Evolutionary conservation across 2,113 vertebrate genomes (phyloP).

Genomic region (Seriola rivoliana): DNA sequence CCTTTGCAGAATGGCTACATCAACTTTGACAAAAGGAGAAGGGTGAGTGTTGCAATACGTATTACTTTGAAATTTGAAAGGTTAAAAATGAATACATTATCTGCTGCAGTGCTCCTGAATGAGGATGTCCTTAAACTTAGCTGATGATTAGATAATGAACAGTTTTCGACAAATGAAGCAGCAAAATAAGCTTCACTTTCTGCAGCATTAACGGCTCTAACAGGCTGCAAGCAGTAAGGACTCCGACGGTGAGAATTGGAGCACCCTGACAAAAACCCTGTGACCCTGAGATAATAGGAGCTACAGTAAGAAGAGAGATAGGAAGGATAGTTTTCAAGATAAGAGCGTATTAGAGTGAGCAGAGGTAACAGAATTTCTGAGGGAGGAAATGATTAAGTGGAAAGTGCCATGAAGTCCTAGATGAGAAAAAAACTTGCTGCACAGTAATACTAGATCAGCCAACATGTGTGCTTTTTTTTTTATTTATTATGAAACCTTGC

Average conservation of each 20-base stretch:
- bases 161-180: background rate
- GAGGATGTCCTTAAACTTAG: background rate
- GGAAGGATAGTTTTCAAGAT: background rate
- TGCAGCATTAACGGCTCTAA: conserved; percentile 2
- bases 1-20: conserved; percentile 90
- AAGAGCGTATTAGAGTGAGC: conserved; percentile 24
- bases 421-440: background rate
- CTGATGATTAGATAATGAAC: background rate
- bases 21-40: conserved; percentile 94
- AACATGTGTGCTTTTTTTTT: background rate
- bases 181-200: conserved; percentile 6
- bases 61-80: background rate
- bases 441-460: background rate
- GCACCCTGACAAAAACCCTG: background rate
- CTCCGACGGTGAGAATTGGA: background rate
- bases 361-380: conserved; percentile 27
- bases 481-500: conserved; percentile 36
- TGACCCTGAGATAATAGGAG: conserved; percentile 3
- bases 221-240: background rate
- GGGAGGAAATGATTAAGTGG: conserved; percentile 36
- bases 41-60: conserved; percentile 79
- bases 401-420: conserved; percentile 12
- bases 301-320: background rate
- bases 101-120: background rate
- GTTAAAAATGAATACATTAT: background rate